Evolutionary conservation across 2,113 vertebrate species (phyloP), one percentile per base, ranked within the genome.

Genomic region (Dendropsophus ebraccatus): DNA sequence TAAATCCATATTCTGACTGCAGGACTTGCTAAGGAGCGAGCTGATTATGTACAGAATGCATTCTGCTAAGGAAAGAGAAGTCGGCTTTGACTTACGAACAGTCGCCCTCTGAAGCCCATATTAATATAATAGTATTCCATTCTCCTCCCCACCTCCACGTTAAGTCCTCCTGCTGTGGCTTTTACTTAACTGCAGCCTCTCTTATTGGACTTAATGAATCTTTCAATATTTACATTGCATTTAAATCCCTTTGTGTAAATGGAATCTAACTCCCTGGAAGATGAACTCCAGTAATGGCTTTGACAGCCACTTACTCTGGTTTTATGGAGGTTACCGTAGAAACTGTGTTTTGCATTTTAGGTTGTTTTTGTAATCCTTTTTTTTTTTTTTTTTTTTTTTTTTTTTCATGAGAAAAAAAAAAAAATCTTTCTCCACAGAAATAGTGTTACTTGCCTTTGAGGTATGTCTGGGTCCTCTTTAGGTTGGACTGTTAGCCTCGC

Each of bases 1-100:
- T 21, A 56, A 73, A 84, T 84, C 82, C 82, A 23, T 62, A 49
- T 75, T 47, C 37, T 45, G n/a, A 25, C 82, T 37, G 82, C 54
- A 23, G 11, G 32, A 69, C 32, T 21, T 21, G 45, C 45, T 52
- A 50, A 83, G 82, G 23, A 56, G n/a, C 65, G 41, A 69, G 52
- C 49, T 73, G 49, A 74, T 84, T 75, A 74, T 72, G 54, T 73
- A 23, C 67, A 30, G 32, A 56, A 30, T 49, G 11, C 7, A 67
- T 13, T 69, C n/a, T 52, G 65, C 41, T 35, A 9, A 16, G 45
- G 14, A 12, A 45, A 81, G 35, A 47, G 30, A 50, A 70, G 28
- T 32, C 30, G 81, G 37, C 65, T 82, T 54, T 25, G 47, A 72
- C 28, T 72, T 72, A 9, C 23, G 35, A 70, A 82, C 62, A 14